Conservation (phyloP, 2,888 invertebrate genomes). For the Cephonodes hylas region DNA sequence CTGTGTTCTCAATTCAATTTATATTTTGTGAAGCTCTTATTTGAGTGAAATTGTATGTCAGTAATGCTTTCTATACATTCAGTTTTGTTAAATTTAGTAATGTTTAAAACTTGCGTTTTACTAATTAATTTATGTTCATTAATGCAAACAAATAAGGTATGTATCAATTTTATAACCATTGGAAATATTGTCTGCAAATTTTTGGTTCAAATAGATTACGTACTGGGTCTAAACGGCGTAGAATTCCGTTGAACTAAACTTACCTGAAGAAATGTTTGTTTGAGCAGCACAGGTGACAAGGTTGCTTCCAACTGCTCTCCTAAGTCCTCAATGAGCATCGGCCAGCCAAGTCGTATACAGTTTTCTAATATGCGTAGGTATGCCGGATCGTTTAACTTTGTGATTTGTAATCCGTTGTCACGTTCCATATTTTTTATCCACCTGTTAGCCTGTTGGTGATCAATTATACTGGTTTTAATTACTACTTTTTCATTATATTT, state of each 20-base stretch:
- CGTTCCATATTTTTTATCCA: conserved; percentile 96
- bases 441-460: conserved; percentile 85
- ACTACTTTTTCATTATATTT: too few species aligned
- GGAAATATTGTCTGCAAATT: too few species aligned
- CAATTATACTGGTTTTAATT: neutral
- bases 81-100: too few species aligned
- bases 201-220: too few species aligned
- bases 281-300: conserved; percentile 89
- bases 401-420: conserved; percentile 86
- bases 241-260: neutral
- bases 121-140: too few species aligned
- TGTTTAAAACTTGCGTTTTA: too few species aligned
- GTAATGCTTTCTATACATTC: too few species aligned
- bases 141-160: too few species aligned
- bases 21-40: too few species aligned
- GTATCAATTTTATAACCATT: too few species aligned
- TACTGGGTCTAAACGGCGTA: neutral
- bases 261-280: conserved; percentile 89
- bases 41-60: too few species aligned
- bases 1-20: too few species aligned
- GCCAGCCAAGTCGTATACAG: conserved; percentile 91
- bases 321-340: conserved; percentile 93
- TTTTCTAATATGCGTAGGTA: conserved; percentile 90
- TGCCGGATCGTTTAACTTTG: conserved; percentile 88
- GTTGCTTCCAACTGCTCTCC: conserved; percentile 94